A percentile compares a stretch with the other conserved stretches of the same genome.
Evolutionary conservation across 2,888 invertebrate genomes (phyloP).

Genomic region (Malacosoma neustria): DNA sequence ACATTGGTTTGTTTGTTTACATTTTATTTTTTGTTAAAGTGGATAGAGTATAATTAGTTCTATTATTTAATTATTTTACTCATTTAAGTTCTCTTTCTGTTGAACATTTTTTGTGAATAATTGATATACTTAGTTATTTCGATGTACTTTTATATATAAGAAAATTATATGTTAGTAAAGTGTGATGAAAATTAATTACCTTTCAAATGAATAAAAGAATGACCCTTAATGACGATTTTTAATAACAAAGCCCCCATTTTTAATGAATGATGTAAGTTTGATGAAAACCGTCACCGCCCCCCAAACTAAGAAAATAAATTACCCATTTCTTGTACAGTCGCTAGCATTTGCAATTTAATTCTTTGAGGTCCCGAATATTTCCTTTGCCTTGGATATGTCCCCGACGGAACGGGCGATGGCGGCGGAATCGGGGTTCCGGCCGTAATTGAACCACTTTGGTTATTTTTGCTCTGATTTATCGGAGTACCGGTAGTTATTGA

Average conservation of each 20-base stretch:
- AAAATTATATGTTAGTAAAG: too few species aligned
- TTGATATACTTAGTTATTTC: too few species aligned
- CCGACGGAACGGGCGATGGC: constrained; percentile 7
- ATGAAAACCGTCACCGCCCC: constrained; percentile 19
- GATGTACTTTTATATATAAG: too few species aligned
- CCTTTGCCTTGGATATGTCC: constrained; percentile 38
- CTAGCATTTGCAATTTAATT: constrained; percentile 57
- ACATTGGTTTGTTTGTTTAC: too few species aligned
- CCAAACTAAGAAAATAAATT: constrained; percentile 45
- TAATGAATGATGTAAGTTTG: too few species aligned
- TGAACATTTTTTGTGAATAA: too few species aligned
- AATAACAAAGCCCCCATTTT: constrained; percentile 4
- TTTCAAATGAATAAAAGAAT: too few species aligned
- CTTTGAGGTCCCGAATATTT: constrained; percentile 76
- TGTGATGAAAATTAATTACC: too few species aligned
- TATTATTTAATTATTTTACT: too few species aligned
- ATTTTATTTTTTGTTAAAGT: too few species aligned
- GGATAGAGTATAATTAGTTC: too few species aligned
- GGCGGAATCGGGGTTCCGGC: constrained; percentile 33
- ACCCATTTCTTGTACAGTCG: constrained; percentile 88
- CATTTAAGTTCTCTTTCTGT: too few species aligned
- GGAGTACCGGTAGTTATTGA: constrained; percentile 18
- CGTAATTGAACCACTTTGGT: constrained; percentile 27
- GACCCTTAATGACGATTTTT: neutral
- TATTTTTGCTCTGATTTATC: constrained; percentile 11